Conservation (phyloP, 2,797 vertebrate genomes). For the Otolemur crassicaudatus region DNA sequence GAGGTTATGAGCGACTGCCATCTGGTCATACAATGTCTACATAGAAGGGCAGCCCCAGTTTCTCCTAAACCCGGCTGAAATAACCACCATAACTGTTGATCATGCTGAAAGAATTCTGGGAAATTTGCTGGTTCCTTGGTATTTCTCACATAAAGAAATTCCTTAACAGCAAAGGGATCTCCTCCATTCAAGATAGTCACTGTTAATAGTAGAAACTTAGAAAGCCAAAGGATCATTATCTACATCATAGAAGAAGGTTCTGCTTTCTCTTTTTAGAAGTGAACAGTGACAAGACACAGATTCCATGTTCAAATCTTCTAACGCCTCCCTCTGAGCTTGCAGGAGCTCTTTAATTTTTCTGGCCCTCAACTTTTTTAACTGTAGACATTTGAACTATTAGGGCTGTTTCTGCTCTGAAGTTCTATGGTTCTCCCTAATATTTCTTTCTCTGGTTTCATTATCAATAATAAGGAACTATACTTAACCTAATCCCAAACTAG, state of each 20-base stretch:
- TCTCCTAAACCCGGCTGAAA: neutral
- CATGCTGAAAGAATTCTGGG: neutral
- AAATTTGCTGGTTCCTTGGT: neutral
- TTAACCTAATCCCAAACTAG: neutral
- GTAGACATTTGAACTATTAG: neutral
- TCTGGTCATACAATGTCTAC: neutral
- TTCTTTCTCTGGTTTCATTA: constrained; percentile 3
- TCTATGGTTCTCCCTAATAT: neutral
- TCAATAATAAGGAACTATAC: neutral
- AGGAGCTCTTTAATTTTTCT: neutral
- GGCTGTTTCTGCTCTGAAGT: neutral
- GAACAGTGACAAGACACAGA: neutral
- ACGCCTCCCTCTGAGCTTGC: neutral
- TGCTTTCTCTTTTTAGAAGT: neutral
- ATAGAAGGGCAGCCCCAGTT: neutral
- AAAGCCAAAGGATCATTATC: neutral
- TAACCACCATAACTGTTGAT: neutral
- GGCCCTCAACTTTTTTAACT: neutral
- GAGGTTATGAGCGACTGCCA: neutral
- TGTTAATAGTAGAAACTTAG: neutral
- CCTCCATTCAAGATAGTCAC: neutral
- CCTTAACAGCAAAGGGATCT: neutral
- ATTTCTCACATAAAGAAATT: neutral
- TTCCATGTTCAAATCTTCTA: neutral
- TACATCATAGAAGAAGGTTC: neutral